Conservation (phyloP, 64 coral and sea anemone genomes). For the Anthopleura sola region DNA sequence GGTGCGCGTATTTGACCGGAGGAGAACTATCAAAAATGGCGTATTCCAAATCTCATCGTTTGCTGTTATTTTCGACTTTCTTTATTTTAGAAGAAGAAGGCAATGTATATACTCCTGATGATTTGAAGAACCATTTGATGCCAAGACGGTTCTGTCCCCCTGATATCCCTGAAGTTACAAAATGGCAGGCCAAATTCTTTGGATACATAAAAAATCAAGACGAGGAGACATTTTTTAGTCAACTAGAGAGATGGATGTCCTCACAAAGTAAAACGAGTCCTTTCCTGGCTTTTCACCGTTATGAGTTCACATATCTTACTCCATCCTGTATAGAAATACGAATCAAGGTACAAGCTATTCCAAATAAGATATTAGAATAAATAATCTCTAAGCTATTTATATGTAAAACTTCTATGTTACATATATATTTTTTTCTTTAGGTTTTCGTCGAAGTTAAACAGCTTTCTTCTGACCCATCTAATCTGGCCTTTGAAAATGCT, state of each 20-base stretch:
- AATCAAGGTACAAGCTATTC: not conserved
- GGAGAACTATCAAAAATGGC: no score
- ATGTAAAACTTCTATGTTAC: no score
- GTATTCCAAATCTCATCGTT: not conserved
- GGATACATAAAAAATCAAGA: not conserved
- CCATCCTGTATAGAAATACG: not conserved
- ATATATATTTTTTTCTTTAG: not conserved
- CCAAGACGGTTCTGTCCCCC: not conserved
- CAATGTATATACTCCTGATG: not conserved
- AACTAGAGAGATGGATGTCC: not conserved
- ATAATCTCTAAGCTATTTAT: no score
- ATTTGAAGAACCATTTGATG: not conserved
- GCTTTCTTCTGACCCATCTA: not conserved
- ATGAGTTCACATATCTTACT: constrained; percentile 3
- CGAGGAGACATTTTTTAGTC: not conserved
- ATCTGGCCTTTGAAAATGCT: not conserved
- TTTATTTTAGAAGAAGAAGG: not conserved
- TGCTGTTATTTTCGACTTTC: not conserved
- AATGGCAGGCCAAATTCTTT: not conserved
- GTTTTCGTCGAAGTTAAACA: not conserved
- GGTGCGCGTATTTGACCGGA: no score
- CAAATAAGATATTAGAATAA: no score
- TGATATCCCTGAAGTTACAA: not conserved
- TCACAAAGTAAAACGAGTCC: not conserved
- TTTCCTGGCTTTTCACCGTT: not conserved